phyloP scores from a whole-genome alignment of 2,888 invertebrate species.

The Hylaea fasciaria region DNA sequence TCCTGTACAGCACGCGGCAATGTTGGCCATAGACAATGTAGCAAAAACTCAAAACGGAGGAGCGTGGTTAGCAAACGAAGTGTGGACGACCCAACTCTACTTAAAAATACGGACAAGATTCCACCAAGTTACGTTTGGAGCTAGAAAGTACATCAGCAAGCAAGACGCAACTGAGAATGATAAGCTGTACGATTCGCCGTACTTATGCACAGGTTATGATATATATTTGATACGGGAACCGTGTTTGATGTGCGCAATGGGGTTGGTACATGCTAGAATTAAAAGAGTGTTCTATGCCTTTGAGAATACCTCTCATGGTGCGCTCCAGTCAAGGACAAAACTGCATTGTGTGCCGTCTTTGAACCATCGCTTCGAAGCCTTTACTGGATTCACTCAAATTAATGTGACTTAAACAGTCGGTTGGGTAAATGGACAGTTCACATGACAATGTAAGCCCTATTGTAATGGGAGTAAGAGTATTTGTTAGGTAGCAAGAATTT shows the following conservation, averaged over 20 bases:
- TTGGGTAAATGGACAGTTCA: too few relatives aligned
- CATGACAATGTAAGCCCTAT: too few relatives aligned
- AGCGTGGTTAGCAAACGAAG: conserved; percentile 78
- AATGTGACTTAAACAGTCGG: neutral
- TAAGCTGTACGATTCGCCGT: conserved; percentile 83
- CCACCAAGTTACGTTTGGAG: conserved; percentile 75
- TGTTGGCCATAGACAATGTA: conserved; percentile 94
- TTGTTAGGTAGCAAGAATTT: too few relatives aligned
- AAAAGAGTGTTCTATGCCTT: conserved; percentile 91
- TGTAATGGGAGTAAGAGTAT: too few relatives aligned
- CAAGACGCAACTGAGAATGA: conserved; percentile 48
- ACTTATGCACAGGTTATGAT: conserved; percentile 95
- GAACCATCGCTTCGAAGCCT: conserved; percentile 97
- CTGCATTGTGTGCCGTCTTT: conserved; percentile 91
- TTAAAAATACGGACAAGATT: conserved; percentile 68
- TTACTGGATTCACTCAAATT: conserved; percentile 79
- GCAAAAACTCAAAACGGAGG: conserved; percentile 93
- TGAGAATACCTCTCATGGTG: conserved; percentile 85
- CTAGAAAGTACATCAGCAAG: conserved; percentile 66
- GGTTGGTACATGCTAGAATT: conserved; percentile 94
- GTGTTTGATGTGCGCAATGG: conserved; percentile 98
- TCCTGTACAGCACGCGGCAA: conserved; percentile 92
- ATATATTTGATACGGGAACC: conserved; percentile 94
- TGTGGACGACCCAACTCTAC: conserved; percentile 51
- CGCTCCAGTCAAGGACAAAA: conserved; percentile 88